Base-by-base conservation (phyloP, 2,113 vertebrate genomes). In the Leptobrachium ailaonicum region DNA sequence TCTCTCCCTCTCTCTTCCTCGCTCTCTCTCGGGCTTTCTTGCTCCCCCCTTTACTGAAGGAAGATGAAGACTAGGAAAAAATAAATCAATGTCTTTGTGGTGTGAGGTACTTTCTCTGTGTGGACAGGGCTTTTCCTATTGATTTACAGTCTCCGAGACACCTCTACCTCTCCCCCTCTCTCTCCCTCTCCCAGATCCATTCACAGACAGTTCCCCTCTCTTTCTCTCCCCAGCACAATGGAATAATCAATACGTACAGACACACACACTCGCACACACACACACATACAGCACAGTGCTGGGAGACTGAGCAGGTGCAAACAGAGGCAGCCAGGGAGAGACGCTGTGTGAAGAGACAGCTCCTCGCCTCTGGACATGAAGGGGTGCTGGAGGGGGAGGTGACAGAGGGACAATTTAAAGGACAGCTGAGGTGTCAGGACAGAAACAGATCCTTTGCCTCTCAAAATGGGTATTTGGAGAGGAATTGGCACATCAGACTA, bases 11-110 rank as follows among this genome's bases (percentile, higher is more conserved):
- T 70, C 20, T 79, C 58, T 80, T 43, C 73, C 70, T 66, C 77
- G 14, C 70, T 66, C 78, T 80, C 71, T 80, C 78, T 66, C 77
- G 69, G 69, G 69, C 77, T 72, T 72, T 72, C 77, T 79, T 73
- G 69, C 77, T 78, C 68, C 78, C 78, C 77, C 78, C 78, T 80
- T 80, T 74, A 80, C 78, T 67, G 78, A 80, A 73, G 78, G 78
- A 80, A 80, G 78, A 80, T 80, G 78, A 80, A 80, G 78, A 80
- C 78, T 80, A 80, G 78, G 78, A 80, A 80, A 80, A 80, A 80
- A 80, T 80, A 80, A 80, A 80, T 80, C 78, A 80, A 80, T 80
- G 78, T 80, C 78, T 80, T 80, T 80, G 78, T 80, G 78, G 78
- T 80, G 78, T 80, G 78, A 80, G 78, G 78, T 80, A 80, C 78